Evolutionary conservation across 2,888 invertebrate genomes (phyloP).

Genomic region (Zeuzera pyrina): DNA sequence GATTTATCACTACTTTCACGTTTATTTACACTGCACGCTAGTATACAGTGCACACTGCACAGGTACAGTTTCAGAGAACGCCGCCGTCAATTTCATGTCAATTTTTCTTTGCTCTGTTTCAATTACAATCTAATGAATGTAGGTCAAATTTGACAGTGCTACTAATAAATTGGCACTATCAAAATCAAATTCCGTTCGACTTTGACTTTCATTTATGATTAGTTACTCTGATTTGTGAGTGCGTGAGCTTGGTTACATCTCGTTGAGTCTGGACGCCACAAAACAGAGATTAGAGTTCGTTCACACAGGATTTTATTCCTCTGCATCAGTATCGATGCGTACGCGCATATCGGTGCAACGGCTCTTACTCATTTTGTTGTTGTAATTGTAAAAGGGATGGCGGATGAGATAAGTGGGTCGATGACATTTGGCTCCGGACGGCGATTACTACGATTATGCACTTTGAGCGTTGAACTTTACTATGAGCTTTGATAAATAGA

Average conservation of each 20-base stretch:
- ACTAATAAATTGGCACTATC: not conserved
- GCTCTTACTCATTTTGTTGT: conserved; percentile 68
- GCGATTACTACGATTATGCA: conserved; percentile 71
- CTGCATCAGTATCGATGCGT: conserved; percentile 61
- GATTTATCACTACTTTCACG: too few species aligned
- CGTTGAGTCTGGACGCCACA: conserved; percentile 32
- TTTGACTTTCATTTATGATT: not conserved
- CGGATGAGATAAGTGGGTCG: conserved; percentile 72
- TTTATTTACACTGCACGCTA: too few species aligned
- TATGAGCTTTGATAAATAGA: conserved; percentile 27
- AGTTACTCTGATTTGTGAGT: too few species aligned
- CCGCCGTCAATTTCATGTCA: too few species aligned
- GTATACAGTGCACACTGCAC: too few species aligned
- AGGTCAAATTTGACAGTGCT: not conserved
- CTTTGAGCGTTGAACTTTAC: conserved; percentile 71
- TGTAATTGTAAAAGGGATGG: conserved; percentile 73
- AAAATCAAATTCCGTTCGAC: not conserved
- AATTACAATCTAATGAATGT: not conserved
- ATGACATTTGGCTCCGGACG: conserved; percentile 67
- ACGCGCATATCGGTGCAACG: conserved; percentile 55
- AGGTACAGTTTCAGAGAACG: too few species aligned
- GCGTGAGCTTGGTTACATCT: conserved; percentile 48
- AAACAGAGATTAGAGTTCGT: conserved; percentile 71
- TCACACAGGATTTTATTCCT: conserved; percentile 73
- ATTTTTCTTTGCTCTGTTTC: too few species aligned